A percentile compares a stretch with the other conserved stretches of the same genome.
Conservation (phyloP, 2,888 invertebrate genomes). For the Agriotes lineatus region DNA sequence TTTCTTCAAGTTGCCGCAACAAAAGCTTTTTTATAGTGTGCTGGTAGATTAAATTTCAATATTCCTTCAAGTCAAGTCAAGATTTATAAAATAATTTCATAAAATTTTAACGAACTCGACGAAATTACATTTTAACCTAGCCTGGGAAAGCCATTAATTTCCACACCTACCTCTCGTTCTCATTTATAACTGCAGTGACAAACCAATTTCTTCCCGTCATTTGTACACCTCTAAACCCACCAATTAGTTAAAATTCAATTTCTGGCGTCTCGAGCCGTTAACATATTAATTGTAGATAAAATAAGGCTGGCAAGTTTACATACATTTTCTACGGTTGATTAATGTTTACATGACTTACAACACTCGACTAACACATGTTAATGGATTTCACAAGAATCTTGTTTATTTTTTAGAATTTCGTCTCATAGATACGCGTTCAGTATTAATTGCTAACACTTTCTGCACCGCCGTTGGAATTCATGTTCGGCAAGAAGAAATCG, state of each 20-base stretch:
- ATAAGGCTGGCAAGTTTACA: neutral
- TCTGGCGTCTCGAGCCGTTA: neutral
- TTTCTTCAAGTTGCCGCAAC: no score
- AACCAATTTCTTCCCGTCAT: neutral
- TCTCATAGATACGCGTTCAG: neutral
- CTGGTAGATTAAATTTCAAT: no score
- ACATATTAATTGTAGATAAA: constrained; percentile 13
- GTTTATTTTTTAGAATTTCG: neutral
- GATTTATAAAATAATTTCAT: no score
- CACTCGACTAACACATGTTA: constrained; percentile 7
- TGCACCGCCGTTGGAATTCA: no score
- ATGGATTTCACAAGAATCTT: neutral
- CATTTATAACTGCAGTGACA: neutral
- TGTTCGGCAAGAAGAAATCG: no score
- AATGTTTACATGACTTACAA: constrained; percentile 1
- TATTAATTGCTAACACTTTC: no score
- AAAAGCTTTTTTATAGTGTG: no score
- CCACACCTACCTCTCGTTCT: no score
- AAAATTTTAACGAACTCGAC: no score
- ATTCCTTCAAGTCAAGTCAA: no score
- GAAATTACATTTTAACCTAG: no score
- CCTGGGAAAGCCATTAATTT: no score
- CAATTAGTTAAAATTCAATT: constrained; percentile 4
- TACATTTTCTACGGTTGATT: neutral
- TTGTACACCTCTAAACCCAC: neutral